Evolutionary conservation across 2,888 invertebrate species (phyloP).

Genomic region (Colletes collaris): DNA sequence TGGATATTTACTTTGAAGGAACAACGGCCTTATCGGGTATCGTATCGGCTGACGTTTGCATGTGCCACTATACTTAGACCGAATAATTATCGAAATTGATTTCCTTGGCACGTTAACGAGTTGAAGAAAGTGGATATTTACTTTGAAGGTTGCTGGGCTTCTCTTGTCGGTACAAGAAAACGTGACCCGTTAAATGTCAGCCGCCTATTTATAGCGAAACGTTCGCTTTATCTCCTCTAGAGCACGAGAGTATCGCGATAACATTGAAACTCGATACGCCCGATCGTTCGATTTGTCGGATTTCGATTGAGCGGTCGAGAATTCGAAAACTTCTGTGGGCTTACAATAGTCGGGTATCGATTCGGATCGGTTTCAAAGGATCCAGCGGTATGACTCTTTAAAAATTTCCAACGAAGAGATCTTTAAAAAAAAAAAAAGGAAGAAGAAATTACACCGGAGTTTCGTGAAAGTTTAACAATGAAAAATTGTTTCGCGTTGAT

Average conservation of each 20-base stretch:
- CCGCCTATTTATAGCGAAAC: conserved; percentile 36
- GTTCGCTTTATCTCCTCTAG: conserved; percentile 21
- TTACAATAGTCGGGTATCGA: neutral
- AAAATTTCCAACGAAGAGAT: neutral
- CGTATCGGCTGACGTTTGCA: conserved; percentile 46
- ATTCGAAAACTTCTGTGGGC: neutral
- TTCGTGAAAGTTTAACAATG: conserved; percentile 14
- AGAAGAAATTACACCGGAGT: neutral
- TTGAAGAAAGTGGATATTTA: conserved; percentile 53
- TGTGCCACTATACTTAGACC: conserved; percentile 46
- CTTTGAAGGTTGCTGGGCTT: conserved; percentile 53
- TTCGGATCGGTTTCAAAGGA: neutral
- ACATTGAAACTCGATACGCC: conserved; percentile 11
- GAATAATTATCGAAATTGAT: conserved; percentile 59
- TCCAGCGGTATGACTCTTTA: neutral
- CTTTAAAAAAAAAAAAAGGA: too few relatives aligned
- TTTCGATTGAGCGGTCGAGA: neutral
- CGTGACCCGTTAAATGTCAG: conserved; percentile 52
- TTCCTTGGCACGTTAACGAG: conserved; percentile 52
- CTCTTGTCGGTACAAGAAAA: conserved; percentile 8
- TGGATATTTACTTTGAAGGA: conserved; percentile 57
- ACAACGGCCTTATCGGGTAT: conserved; percentile 10
- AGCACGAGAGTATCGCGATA: conserved; percentile 20
- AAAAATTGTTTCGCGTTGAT: conserved; percentile 31
- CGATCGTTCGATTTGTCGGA: neutral